Conservation (phyloP, 2,113 vertebrate species). For the human (Homo sapiens) region DNA sequence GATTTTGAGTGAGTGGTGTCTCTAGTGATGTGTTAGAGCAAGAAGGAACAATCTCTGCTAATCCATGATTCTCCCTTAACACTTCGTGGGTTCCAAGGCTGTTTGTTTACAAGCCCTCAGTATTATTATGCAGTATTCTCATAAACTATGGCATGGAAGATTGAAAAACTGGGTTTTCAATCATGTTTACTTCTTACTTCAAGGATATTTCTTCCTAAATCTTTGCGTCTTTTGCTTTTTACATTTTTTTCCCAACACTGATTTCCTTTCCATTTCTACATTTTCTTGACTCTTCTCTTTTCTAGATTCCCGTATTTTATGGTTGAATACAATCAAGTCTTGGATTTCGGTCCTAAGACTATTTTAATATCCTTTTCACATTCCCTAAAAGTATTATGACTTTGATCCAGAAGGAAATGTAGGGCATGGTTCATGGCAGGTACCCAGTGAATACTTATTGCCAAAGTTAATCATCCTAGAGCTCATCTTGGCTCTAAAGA, state of each 20-base stretch:
- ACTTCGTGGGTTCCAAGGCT: neutral
- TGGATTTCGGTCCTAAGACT: neutral
- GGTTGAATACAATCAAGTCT: neutral
- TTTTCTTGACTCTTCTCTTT: neutral
- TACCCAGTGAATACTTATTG: neutral
- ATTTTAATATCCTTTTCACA: neutral
- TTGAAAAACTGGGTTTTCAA: neutral
- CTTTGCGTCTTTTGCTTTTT: neutral
- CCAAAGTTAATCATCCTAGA: neutral
- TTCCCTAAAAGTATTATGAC: neutral
- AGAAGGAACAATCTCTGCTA: neutral
- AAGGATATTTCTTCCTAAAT: neutral
- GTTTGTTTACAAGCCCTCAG: neutral
- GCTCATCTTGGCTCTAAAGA: neutral
- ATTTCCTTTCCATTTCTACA: neutral
- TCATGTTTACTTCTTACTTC: neutral
- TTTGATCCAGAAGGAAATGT: neutral
- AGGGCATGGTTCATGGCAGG: neutral
- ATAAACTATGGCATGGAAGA: neutral
- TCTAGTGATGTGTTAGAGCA: neutral
- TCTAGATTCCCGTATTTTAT: neutral
- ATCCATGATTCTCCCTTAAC: neutral
- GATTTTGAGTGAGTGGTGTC: neutral
- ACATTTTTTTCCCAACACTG: neutral
- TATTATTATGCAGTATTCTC: neutral